These are phyloP conservation scores for Eretmochelys imbricata DNA, from an alignment of 2,113 vertebrate species.

Conservation along the genomic window DNA sequence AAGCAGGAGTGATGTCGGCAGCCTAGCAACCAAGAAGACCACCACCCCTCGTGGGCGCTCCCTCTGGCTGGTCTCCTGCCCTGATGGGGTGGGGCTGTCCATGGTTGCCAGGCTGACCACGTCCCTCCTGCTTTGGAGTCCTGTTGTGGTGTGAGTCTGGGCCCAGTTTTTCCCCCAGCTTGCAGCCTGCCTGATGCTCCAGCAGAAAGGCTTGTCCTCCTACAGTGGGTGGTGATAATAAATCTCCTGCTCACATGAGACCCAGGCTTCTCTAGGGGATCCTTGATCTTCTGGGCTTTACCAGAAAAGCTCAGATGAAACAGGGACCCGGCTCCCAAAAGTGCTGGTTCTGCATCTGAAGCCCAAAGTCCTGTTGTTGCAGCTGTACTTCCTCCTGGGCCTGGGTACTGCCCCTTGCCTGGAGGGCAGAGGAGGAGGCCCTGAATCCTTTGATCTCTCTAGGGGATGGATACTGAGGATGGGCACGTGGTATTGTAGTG, in stretches of 20 bases:
- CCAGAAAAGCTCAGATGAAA: neutral
- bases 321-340: neutral
- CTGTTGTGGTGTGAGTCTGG: neutral
- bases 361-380: neutral
- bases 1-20: neutral
- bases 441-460: neutral
- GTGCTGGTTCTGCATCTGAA: neutral
- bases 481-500: neutral
- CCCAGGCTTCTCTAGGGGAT: neutral
- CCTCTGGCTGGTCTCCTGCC: neutral
- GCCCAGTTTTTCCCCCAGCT: neutral
- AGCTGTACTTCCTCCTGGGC: neutral
- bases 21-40: neutral
- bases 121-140: neutral
- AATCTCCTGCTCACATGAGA: neutral
- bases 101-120: neutral
- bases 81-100: neutral
- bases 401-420: neutral
- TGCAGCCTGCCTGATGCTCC: neutral
- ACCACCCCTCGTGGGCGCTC: neutral
- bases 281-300: neutral
- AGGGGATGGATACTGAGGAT: neutral
- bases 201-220: neutral
- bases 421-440: too few relatives aligned
- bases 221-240: neutral